Conservation (phyloP, 2,888 invertebrate genomes). For the Drosophila neoperkinsi region DNA sequence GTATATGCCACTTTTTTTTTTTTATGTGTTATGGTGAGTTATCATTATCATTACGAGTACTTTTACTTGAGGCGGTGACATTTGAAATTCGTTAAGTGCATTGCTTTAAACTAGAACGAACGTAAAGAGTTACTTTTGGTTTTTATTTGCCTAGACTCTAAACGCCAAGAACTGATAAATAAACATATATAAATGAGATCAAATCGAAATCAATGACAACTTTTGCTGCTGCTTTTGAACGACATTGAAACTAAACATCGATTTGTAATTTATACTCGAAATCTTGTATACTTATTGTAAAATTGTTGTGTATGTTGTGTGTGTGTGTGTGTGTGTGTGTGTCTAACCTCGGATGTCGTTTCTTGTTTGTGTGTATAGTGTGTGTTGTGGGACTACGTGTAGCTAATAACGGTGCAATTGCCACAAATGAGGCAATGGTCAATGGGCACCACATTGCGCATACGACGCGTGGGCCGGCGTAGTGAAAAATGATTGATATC, state of each 20-base stretch:
- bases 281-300: slow-evolving; percentile 26
- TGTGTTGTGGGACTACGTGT: slow-evolving; percentile 53
- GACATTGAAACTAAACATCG: slow-evolving; percentile 79
- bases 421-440: slow-evolving; percentile 46
- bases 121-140: slow-evolving; percentile 5
- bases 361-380: slow-evolving; percentile 13
- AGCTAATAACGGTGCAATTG: slow-evolving; percentile 72
- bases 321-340: slow-evolving; percentile 30
- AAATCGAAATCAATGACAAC: slow-evolving; percentile 11
- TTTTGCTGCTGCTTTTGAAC: slow-evolving; percentile 50
- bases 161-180: slow-evolving; percentile 16
- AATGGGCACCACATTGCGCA: slow-evolving; percentile 53
- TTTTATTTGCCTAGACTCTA: slow-evolving; percentile 19
- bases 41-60: slow-evolving; percentile 68
- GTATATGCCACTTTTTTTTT: slow-evolving; percentile 48
- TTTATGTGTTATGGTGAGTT: slow-evolving; percentile 57
- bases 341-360: slow-evolving; percentile 30
- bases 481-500: slow-evolving; percentile 55
- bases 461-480: slow-evolving; percentile 49
- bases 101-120: slow-evolving; percentile 50
- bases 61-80: slow-evolving; percentile 65
- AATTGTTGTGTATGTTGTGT: slow-evolving; percentile 19
- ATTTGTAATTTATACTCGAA: slow-evolving; percentile 49
- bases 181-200: slow-evolving; percentile 1
- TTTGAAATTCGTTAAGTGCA: slow-evolving; percentile 64